These are phyloP conservation scores for Fratercula arctica DNA, from an alignment of 2,797 vertebrate species.

Conservation along the genomic window DNA sequence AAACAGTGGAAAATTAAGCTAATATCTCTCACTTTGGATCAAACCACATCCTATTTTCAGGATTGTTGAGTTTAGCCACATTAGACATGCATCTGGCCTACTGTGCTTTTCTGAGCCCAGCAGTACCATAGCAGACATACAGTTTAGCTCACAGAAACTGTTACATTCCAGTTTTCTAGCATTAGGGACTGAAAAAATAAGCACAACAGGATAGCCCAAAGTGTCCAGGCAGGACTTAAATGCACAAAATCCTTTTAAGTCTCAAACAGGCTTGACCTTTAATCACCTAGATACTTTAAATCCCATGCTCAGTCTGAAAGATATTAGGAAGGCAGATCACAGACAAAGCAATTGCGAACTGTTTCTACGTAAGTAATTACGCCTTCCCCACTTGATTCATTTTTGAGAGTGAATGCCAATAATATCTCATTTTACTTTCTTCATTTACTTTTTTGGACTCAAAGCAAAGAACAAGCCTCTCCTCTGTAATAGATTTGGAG, in stretches of 20 bases:
- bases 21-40: conserved; percentile 40
- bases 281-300: background rate
- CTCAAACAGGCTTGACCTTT: background rate
- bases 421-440: background rate
- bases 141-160: background rate
- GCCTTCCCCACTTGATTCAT: background rate
- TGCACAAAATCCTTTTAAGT: background rate
- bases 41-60: conserved; percentile 64
- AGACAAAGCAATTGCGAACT: background rate
- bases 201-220: background rate
- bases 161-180: background rate
- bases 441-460: background rate
- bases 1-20: conserved; percentile 52
- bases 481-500: background rate
- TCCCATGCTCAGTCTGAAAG: background rate
- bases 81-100: conserved; percentile 16
- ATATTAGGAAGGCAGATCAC: background rate
- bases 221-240: background rate
- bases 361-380: background rate
- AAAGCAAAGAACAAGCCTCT: background rate
- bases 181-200: background rate
- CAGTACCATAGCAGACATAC: background rate
- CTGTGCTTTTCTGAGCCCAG: background rate
- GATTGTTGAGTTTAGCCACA: background rate
- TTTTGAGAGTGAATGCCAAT: background rate